These are phyloP conservation scores for Zaprionus bogoriensis DNA, from an alignment of 2,888 invertebrate genomes.

Conservation along the genomic window DNA sequence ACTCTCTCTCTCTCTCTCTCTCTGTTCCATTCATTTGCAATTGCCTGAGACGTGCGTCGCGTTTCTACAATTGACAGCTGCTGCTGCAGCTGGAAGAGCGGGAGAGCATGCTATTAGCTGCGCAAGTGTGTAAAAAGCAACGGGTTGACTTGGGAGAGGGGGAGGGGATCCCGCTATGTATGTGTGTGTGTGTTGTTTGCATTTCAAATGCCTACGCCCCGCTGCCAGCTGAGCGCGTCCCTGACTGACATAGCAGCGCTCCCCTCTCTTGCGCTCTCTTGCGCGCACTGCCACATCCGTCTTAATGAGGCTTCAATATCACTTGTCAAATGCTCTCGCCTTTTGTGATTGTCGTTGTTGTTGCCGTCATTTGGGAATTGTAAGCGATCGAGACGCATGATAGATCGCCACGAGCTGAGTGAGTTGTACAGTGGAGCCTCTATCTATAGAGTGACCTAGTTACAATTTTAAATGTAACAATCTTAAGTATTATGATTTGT, in stretches of 20 bases:
- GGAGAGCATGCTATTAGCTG: no score
- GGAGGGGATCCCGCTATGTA: no score
- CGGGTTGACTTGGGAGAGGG: constrained; percentile 3
- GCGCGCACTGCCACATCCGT: constrained; percentile 49
- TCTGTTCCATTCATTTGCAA: constrained; percentile 28
- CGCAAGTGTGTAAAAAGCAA: constrained; percentile 3
- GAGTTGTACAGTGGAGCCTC: no score
- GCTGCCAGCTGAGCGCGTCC: constrained; percentile 57
- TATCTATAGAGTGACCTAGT: no score
- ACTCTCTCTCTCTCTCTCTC: background rate
- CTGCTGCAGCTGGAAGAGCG: background rate
- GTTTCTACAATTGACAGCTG: constrained; percentile 39
- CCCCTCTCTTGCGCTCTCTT: constrained; percentile 3
- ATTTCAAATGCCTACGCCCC: constrained; percentile 52
- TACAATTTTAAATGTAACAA: no score
- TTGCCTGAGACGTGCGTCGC: constrained; percentile 28
- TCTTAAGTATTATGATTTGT: no score
- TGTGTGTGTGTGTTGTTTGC: constrained; percentile 39
- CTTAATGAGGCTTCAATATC: constrained; percentile 72
- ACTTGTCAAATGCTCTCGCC: constrained; percentile 50
- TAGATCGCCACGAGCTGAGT: background rate
- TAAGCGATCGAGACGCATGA: background rate
- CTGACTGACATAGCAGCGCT: constrained; percentile 40
- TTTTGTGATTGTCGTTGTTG: no score
- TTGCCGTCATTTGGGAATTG: background rate